A percentile compares a stretch with the other conserved stretches of the same genome.
Conservation (phyloP, 2,113 vertebrate genomes). For the Carlito syrichta region DNA sequence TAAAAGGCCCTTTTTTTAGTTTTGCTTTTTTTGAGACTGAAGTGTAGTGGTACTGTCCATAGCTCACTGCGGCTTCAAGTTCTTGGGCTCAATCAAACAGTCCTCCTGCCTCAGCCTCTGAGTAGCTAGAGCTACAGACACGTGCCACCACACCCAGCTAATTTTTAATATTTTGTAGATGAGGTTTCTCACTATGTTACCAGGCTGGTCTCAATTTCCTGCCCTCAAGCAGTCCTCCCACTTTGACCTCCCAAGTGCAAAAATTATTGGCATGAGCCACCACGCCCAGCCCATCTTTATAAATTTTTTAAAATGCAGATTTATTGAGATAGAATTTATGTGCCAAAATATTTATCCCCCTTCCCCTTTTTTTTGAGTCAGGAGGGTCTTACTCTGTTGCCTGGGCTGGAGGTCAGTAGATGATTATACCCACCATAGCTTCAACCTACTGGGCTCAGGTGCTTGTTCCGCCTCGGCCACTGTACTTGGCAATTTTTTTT, state of each 20-base stretch:
- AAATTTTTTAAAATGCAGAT: too few species aligned
- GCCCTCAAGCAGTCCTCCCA: background rate
- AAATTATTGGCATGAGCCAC: background rate
- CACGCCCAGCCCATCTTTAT: background rate
- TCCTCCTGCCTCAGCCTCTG: background rate
- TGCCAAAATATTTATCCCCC: too few species aligned
- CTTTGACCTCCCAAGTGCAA: background rate
- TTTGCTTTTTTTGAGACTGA: background rate
- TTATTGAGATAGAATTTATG: too few species aligned
- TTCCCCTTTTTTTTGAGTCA: too few species aligned
- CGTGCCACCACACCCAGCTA: background rate
- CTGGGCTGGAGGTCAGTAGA: too few species aligned
- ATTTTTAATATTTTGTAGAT: background rate
- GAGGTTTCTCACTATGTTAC: background rate
- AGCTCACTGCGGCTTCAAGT: background rate
- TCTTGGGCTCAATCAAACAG: background rate
- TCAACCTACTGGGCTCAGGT: too few species aligned
- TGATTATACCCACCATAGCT: too few species aligned
- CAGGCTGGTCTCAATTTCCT: background rate
- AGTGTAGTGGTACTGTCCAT: background rate
- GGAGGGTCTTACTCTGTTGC: too few species aligned
- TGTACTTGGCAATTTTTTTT: too few species aligned
- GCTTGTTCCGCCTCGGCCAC: too few species aligned
- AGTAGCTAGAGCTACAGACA: background rate
- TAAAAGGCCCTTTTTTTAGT: too few species aligned